A percentile compares a stretch with the other conserved stretches of the same genome.
phyloP scores from a whole-genome alignment of 53 echinoderm and acorn worm species.

The Echinometra lucunter region DNA sequence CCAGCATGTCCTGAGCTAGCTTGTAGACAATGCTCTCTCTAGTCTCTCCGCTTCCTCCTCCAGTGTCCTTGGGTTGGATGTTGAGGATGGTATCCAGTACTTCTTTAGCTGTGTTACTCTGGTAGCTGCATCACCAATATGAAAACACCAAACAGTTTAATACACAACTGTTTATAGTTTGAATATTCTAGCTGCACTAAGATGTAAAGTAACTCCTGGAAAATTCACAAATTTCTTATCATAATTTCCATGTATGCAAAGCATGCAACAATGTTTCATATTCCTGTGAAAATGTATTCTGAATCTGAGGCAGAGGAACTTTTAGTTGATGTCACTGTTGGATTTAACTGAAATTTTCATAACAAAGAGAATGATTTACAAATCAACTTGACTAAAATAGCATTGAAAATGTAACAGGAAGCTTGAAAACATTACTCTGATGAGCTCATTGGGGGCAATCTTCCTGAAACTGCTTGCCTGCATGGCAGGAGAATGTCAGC shows the following conservation, averaged over 20 bases:
- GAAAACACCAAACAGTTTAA: neutral
- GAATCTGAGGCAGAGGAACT: too few relatives aligned
- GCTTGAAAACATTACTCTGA: too few relatives aligned
- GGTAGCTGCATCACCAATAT: conserved; percentile 74
- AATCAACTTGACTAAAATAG: too few relatives aligned
- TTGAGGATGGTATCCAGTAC: conserved; percentile 94
- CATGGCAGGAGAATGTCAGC: too few relatives aligned
- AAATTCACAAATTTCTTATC: neutral
- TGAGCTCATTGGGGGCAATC: too few relatives aligned
- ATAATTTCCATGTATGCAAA: neutral
- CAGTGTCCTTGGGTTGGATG: conserved; percentile 98
- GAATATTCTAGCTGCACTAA: neutral
- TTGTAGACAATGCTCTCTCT: conserved; percentile 94
- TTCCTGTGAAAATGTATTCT: too few relatives aligned
- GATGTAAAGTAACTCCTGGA: neutral
- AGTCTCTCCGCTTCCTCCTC: conserved; percentile 98
- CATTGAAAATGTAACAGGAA: too few relatives aligned
- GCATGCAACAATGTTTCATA: neutral
- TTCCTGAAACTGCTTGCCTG: too few relatives aligned
- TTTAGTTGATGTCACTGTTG: too few relatives aligned
- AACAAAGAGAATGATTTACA: too few relatives aligned
- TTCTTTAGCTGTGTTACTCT: conserved; percentile 97
- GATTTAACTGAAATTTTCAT: too few relatives aligned
- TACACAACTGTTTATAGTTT: neutral
- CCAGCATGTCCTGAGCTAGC: conserved; percentile 95